A percentile compares a stretch with the other conserved stretches of the same genome.
These are phyloP conservation scores for Lateolabrax maculatus DNA, from an alignment of 2,797 vertebrate species.

Conservation along the genomic window DNA sequence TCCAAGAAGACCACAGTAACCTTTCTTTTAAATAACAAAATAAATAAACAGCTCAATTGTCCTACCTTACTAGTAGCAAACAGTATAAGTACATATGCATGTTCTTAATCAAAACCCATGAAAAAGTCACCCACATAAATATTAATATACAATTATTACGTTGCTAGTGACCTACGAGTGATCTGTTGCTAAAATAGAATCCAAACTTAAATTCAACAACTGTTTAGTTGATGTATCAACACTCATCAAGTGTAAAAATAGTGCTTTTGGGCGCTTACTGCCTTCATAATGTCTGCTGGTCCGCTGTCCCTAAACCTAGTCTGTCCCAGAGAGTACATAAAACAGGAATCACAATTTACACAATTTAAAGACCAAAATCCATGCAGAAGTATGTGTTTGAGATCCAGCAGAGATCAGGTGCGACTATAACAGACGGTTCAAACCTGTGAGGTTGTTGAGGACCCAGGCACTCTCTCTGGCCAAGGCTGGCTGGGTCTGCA, in stretches of 20 bases:
- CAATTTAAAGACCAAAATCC: background rate
- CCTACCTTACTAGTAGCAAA: too few relatives aligned
- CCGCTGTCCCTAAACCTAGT: too few relatives aligned
- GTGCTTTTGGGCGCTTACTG: background rate
- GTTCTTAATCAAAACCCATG: background rate
- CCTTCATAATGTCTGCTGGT: background rate
- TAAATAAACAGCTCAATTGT: too few relatives aligned
- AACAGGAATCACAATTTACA: background rate
- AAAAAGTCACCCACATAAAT: background rate
- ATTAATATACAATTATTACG: background rate
- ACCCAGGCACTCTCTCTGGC: slow-evolving; percentile 92
- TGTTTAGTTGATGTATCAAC: too few relatives aligned
- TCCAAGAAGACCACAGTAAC: background rate
- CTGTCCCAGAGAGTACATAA: background rate
- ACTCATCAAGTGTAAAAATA: too few relatives aligned
- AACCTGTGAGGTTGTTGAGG: slow-evolving; percentile 97
- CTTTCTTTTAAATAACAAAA: too few relatives aligned
- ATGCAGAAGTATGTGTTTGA: background rate
- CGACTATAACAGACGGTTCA: background rate
- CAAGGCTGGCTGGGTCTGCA: slow-evolving; percentile 86
- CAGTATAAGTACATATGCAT: too few relatives aligned
- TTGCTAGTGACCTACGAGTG: background rate
- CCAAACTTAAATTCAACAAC: background rate
- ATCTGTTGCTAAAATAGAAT: background rate
- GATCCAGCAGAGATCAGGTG: background rate